A percentile compares a stretch with the other conserved stretches of the same genome.
Conservation (phyloP, 2,113 vertebrate species). For the Menidia beryllina region DNA sequence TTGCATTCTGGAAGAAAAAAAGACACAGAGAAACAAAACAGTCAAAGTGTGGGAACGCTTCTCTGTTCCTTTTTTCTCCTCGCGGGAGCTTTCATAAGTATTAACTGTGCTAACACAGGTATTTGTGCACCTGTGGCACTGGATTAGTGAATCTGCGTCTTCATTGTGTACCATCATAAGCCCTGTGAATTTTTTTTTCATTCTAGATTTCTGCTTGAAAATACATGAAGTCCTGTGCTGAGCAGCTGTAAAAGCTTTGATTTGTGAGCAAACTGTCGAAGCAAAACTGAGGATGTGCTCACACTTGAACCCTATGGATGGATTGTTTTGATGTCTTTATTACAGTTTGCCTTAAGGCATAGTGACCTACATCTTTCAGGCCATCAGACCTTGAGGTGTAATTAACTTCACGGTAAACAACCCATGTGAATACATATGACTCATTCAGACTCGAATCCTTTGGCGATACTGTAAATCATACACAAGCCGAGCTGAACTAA, state of each 20-base stretch:
- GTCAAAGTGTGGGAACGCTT: constrained; percentile 84
- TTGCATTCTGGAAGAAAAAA: constrained; percentile 75
- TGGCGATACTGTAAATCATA: not conserved
- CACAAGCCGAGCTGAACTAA: too few relatives aligned
- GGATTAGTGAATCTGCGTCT: constrained; percentile 67
- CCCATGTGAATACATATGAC: not conserved
- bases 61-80: constrained; percentile 71
- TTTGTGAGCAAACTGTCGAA: constrained; percentile 27
- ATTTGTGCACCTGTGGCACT: constrained; percentile 80
- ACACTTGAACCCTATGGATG: not conserved
- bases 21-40: constrained; percentile 77
- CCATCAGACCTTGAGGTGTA: not conserved
- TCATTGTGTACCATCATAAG: constrained; percentile 64
- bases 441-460: not conserved
- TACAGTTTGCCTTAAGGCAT: not conserved
- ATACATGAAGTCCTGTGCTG: constrained; percentile 51
- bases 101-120: constrained; percentile 80
- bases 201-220: constrained; percentile 52
- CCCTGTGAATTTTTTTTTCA: constrained; percentile 48
- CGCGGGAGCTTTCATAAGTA: constrained; percentile 77
- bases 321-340: constrained; percentile 4
- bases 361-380: not conserved
- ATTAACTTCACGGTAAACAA: too few relatives aligned
- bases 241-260: constrained; percentile 37
- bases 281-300: constrained; percentile 18